phyloP scores from a whole-genome alignment of 2,113 vertebrate genomes.

The Chamaea fasciata region DNA sequence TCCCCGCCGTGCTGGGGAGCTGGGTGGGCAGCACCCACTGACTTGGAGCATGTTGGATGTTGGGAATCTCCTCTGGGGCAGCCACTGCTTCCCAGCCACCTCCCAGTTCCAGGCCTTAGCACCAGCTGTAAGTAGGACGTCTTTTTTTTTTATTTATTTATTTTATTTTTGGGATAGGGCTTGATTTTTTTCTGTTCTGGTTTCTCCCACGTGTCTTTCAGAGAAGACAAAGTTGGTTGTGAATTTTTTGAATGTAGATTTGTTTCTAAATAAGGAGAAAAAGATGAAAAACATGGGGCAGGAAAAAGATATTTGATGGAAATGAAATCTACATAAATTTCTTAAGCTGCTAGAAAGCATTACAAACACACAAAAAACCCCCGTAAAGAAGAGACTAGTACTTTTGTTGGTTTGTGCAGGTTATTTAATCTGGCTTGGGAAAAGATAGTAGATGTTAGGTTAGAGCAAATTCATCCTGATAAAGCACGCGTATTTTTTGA shows the following conservation, averaged over 20 bases:
- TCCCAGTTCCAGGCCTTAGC: background rate
- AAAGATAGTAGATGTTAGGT: background rate
- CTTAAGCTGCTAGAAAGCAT: background rate
- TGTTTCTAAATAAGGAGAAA: background rate
- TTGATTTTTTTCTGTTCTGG: background rate
- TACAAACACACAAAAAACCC: background rate
- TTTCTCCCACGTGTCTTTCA: background rate
- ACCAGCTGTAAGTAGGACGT: background rate
- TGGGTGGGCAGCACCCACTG: background rate
- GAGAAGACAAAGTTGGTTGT: background rate
- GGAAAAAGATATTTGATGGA: background rate
- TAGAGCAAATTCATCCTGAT: background rate
- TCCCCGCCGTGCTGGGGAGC: too few species aligned
- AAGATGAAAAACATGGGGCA: background rate
- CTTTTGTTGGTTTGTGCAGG: background rate
- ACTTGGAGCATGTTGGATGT: rapidly evolving
- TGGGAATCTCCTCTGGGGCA: background rate
- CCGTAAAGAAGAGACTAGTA: background rate
- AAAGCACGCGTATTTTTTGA: background rate
- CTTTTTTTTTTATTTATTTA: background rate
- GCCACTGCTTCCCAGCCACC: background rate
- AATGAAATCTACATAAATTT: background rate
- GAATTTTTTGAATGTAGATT: background rate
- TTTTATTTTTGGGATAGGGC: too few species aligned
- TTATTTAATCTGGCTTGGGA: background rate